Evolutionary conservation across 2,797 vertebrate genomes (phyloP).

Genomic region (Lepilemur septentrionalis): DNA sequence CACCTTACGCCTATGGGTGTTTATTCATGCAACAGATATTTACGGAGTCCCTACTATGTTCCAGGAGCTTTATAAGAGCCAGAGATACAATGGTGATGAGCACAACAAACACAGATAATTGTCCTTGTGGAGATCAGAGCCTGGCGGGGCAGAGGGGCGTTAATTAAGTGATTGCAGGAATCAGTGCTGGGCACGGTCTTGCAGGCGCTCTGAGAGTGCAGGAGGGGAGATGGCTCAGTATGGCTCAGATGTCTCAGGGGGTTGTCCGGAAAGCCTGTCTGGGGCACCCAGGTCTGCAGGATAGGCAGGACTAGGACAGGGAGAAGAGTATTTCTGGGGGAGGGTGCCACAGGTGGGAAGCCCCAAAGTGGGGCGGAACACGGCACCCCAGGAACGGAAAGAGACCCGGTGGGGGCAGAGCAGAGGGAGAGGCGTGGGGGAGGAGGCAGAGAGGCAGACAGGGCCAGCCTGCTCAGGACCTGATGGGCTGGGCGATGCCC

Average conservation of each 20-base stretch:
- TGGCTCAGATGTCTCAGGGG: too few species aligned
- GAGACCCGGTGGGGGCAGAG: neutral
- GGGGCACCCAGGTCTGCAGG: neutral
- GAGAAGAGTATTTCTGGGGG: neutral
- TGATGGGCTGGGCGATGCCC: accelerated
- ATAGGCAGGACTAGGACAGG: neutral
- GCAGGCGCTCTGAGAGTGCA: accelerated
- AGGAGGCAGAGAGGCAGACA: neutral
- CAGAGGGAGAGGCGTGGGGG: neutral
- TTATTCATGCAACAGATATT: neutral
- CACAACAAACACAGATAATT: neutral
- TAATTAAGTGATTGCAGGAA: neutral
- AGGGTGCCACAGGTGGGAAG: neutral
- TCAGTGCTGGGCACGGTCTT: accelerated
- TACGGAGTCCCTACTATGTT: neutral
- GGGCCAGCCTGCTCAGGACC: neutral
- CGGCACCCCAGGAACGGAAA: neutral
- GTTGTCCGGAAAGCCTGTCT: neutral
- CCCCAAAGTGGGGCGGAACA: neutral
- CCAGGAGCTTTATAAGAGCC: neutral
- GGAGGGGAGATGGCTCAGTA: accelerated
- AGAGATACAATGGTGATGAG: neutral
- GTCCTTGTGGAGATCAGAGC: neutral
- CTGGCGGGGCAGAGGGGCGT: neutral
- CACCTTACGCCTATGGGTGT: neutral